Conservation (phyloP, 64 coral and sea anemone genomes). For the Montipora efflorescens region DNA sequence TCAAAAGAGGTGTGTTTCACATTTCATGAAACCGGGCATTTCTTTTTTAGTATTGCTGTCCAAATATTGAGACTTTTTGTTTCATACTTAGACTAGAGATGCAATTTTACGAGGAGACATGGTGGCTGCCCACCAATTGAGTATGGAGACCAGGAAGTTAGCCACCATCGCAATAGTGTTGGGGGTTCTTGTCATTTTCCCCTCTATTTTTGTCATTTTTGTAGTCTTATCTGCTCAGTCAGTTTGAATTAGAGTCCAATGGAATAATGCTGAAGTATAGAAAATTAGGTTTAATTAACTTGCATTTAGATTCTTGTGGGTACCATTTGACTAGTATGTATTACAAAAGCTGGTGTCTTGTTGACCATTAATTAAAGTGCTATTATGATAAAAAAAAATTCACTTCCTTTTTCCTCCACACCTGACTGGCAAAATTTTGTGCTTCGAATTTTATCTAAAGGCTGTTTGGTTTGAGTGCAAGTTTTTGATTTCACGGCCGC, state of each 20-base stretch:
- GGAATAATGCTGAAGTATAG: no score
- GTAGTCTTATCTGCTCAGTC: neutral
- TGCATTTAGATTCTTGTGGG: no score
- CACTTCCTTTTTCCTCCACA: no score
- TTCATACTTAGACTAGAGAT: slow-evolving; percentile 11
- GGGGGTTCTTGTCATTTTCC: neutral
- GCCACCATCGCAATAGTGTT: slow-evolving; percentile 29
- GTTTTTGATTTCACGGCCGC: no score
- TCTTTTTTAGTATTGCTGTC: neutral
- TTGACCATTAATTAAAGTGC: no score
- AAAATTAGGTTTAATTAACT: no score
- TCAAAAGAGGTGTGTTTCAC: slow-evolving; percentile 31
- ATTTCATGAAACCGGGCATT: neutral
- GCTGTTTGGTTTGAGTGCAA: no score
- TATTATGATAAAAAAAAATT: no score
- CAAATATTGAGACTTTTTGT: neutral
- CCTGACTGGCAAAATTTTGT: no score
- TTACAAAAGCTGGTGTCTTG: no score
- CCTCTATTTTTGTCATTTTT: neutral
- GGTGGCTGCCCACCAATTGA: neutral
- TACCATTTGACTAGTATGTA: no score
- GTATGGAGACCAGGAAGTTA: slow-evolving; percentile 36
- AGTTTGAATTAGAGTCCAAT: neutral
- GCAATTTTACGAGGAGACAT: slow-evolving; percentile 45
- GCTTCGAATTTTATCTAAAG: no score